Evolutionary conservation across 2,888 invertebrate genomes (phyloP).

Genomic region (Andrena flavipes): DNA sequence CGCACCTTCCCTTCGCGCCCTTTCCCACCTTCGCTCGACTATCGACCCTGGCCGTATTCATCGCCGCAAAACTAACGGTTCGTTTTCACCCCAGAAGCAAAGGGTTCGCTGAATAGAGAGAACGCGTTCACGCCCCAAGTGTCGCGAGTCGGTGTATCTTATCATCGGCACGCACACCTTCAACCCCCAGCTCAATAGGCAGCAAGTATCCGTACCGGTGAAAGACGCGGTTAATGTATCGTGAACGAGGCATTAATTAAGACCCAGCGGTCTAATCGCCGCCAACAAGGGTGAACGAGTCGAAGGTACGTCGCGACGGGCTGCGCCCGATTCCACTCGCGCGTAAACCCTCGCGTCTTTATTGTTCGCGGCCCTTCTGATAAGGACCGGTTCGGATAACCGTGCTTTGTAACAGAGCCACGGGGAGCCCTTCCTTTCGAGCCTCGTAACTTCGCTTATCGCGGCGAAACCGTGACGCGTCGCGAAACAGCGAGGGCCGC

Average conservation of each 20-base stretch:
- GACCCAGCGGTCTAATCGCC: slow-evolving; percentile 48
- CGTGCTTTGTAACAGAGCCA: slow-evolving; percentile 24
- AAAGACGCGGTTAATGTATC: slow-evolving; percentile 64
- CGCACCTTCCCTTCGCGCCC: neutral
- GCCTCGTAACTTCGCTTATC: slow-evolving; percentile 69
- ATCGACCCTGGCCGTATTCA: neutral
- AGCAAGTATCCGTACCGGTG: neutral
- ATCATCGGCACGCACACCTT: slow-evolving; percentile 10
- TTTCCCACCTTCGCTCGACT: too few species aligned
- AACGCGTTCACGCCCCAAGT: slow-evolving; percentile 18
- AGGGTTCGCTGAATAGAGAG: slow-evolving; percentile 14
- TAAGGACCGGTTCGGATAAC: slow-evolving; percentile 44
- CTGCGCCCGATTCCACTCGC: neutral
- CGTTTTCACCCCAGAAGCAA: neutral
- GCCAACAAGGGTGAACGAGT: slow-evolving; percentile 34
- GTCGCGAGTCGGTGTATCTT: slow-evolving; percentile 21
- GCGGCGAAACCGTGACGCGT: slow-evolving; percentile 49
- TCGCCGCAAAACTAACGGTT: neutral
- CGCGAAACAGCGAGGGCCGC: slow-evolving; percentile 41
- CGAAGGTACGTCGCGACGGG: slow-evolving; percentile 15
- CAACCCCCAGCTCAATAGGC: slow-evolving; percentile 6
- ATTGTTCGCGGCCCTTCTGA: slow-evolving; percentile 28
- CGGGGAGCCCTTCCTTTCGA: slow-evolving; percentile 44
- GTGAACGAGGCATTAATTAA: slow-evolving; percentile 67
- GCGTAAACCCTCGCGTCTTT: slow-evolving; percentile 22